A percentile compares a stretch with the other conserved stretches of the same genome.
Conservation (phyloP, 2,113 vertebrate genomes). For the Chloropsis hardwickii region DNA sequence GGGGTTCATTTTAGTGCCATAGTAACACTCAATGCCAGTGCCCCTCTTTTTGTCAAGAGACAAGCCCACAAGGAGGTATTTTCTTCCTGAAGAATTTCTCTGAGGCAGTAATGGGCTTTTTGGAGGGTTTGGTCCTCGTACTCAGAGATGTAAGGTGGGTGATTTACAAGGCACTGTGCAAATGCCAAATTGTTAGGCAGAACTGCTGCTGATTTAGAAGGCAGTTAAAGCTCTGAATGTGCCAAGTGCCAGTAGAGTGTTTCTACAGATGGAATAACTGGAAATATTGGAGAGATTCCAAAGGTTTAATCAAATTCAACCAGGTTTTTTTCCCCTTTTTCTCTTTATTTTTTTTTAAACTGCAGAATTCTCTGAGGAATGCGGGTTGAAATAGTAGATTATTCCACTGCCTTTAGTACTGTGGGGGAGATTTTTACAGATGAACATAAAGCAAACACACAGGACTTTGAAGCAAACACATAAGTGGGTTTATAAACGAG, state of each 20-base stretch:
- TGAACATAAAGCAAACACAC: neutral
- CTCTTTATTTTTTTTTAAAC: neutral
- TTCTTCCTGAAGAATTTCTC: conserved; percentile 13
- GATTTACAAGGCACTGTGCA: conserved; percentile 67
- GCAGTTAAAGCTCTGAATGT: conserved; percentile 69
- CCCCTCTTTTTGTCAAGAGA: neutral
- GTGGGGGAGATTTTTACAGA: neutral
- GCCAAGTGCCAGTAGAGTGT: conserved; percentile 70
- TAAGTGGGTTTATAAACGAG: neutral
- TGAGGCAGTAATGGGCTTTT: conserved; percentile 27
- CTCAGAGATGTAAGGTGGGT: conserved; percentile 45
- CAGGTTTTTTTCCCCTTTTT: neutral
- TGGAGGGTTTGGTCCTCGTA: neutral
- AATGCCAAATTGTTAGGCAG: conserved; percentile 71
- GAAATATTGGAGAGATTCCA: conserved; percentile 70
- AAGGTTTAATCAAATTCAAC: conserved; percentile 72
- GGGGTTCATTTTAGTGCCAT: conserved; percentile 27
- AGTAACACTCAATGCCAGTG: conserved; percentile 8
- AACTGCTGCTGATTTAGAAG: conserved; percentile 70
- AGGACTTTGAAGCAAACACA: neutral
- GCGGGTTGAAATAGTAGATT: conserved; percentile 44
- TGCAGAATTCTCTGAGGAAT: conserved; percentile 52
- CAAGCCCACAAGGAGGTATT: neutral
- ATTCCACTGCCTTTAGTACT: conserved; percentile 51
- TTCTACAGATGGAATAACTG: conserved; percentile 75